Evolutionary conservation across 2,797 vertebrate species (phyloP), one percentile per base, ranked within the genome.

Genomic region (Brotula barbata): DNA sequence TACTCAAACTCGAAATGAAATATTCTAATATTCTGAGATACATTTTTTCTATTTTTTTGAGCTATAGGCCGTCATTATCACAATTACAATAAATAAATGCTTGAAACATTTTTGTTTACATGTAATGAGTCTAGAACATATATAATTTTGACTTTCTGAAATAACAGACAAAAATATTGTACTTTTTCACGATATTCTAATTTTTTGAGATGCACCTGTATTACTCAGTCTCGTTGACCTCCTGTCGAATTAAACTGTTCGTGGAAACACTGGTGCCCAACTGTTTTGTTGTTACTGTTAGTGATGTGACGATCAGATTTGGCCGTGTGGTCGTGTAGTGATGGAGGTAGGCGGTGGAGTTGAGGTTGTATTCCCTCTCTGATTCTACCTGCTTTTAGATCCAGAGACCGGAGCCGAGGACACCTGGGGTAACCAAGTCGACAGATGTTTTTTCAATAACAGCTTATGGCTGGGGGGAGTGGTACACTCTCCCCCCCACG

Each of bases 371-470:
- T 63, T 71, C 50, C 66, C 64, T 5, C 5, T 21, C 56, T 73
- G 71, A 78, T 81, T 55, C 61, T 55, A 74, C 79, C 78, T 67
- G 76, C 67, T 85, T 78, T 84, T 78, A 81, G 81, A 83, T 71
- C 79, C 68, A 80, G 56, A 71, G 40, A 50, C 42, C 68, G 57
- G 64, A 70, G 82, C 77, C 21, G 14, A 70, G 75, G 59, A 61
- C 69, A 77, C 76, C 65, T 34, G 68, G 58, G 76, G 78, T 72
- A 52, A 68, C 74, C 69, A 39, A 64, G 69, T 80, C 77, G 60
- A 65, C 58, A 70, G 80, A 87, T 87, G 80, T 83, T 87, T 88
- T n/a, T 87, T 78, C 86, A 86, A 82, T 86, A 83, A 83, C 78
- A 87, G 81, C 77, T 85, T 81, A 81, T 65, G 71, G 73, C 78